Base-by-base conservation (phyloP, 2,113 vertebrate genomes). In the Anguilla rostrata region DNA sequence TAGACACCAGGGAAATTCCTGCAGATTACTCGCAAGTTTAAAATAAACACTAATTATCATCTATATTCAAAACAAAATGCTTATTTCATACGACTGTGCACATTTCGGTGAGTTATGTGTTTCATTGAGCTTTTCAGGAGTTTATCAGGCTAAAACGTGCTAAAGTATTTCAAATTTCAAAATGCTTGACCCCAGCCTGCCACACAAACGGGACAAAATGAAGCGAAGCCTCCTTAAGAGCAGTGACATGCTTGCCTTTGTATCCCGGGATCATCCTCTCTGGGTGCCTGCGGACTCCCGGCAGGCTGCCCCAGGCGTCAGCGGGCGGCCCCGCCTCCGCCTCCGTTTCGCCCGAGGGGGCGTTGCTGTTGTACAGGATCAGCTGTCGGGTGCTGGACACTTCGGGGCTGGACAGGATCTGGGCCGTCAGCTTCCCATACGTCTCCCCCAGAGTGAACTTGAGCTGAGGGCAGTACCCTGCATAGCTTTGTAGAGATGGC, bases 391-490 rank as follows among this genome's bases (percentile, higher is more conserved):
- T 92, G 66, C 81, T 91, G 0, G 57, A 85, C 22, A 94, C 89
- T 0, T 92, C 91, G 0, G 95, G 93, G 16, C 91, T 90, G 86
- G 46, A 90, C 43, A 95, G 92, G 39, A 96, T 92, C 87, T 94
- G 90, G 2, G 91, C 86, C 0, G 95, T 96, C 86, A 94, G 88
- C 88, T 93, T 91, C 43, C 94, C 92, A 0, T 96, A 96, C 12
- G 95, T 91, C 87, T 94, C 94, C 57, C 95, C 96, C 88, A 94
- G 39, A 34, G 88, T 91, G 89, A 91, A 95, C 89, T 93, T 95
- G 86, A 96, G 93, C 83, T 95, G 94, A 8, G 96, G 96, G 86
- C 96, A 95, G 86, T 96, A 94, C 1, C 96, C 96, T 2, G 94
- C 87, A 57, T 95, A 96, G 85, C 96, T 97, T 89, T 2, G 46